Conservation (phyloP, 2,888 invertebrate genomes). For the Andrena praecox region DNA sequence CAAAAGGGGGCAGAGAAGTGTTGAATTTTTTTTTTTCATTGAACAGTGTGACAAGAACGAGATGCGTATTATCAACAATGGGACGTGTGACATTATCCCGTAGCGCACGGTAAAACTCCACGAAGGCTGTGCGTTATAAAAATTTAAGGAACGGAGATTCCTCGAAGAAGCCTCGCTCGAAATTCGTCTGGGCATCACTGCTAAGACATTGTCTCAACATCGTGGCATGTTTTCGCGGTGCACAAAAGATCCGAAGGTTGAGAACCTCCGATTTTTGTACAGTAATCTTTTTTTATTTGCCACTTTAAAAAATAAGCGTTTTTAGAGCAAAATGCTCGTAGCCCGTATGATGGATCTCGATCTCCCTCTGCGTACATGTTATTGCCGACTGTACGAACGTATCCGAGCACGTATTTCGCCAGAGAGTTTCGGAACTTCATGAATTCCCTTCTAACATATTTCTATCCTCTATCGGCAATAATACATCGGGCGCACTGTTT, state of each 20-base stretch:
- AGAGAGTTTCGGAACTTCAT: slow-evolving; percentile 20
- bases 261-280: slow-evolving; percentile 77
- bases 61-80: slow-evolving; percentile 43
- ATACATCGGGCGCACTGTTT: slow-evolving; percentile 1
- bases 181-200: slow-evolving; percentile 76
- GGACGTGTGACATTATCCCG: slow-evolving; percentile 21
- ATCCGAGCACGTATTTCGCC: slow-evolving; percentile 21
- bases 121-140: slow-evolving; percentile 14
- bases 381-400: slow-evolving; percentile 13
- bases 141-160: slow-evolving; percentile 16
- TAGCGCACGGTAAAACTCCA: slow-evolving; percentile 27
- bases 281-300: slow-evolving; percentile 57
- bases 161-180: slow-evolving; percentile 46
- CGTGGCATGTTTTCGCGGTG: slow-evolving; percentile 68
- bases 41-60: slow-evolving; percentile 10
- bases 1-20: slow-evolving; percentile 66
- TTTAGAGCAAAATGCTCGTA: slow-evolving; percentile 27
- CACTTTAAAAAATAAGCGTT: slow-evolving; percentile 28
- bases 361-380: slow-evolving; percentile 2
- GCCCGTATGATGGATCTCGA: neutral
- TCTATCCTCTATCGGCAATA: neutral
- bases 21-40: slow-evolving; percentile 26
- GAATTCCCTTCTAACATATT: slow-evolving; percentile 11
- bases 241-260: slow-evolving; percentile 73
- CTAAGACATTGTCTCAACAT: slow-evolving; percentile 70